These are phyloP conservation scores for Erythrocercus mccallii DNA, from an alignment of 2,113 vertebrate genomes.

Conservation along the genomic window DNA sequence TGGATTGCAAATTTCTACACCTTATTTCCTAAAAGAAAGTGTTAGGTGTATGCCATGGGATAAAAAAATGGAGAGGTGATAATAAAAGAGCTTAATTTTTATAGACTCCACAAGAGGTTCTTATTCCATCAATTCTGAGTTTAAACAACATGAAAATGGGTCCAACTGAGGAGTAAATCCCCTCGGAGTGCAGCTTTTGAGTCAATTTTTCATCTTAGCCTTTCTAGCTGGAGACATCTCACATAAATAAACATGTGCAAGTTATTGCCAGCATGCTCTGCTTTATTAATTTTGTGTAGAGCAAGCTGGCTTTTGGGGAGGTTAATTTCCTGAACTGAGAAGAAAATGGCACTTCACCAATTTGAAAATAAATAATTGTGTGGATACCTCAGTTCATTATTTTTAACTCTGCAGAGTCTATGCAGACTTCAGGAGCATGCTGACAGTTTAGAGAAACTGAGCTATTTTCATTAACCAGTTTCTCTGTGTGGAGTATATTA, in stretches of 20 bases:
- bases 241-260: conserved; percentile 70
- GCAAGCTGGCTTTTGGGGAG: conserved; percentile 63
- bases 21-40: neutral
- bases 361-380: conserved; percentile 66
- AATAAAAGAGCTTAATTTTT: conserved; percentile 50
- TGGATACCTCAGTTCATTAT: conserved; percentile 64
- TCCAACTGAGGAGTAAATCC: conserved; percentile 46
- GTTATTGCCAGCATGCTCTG: conserved; percentile 59
- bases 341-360: conserved; percentile 67
- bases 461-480: conserved; percentile 9
- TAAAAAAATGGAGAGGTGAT: neutral
- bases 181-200: conserved; percentile 40
- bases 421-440: neutral
- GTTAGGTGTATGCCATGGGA: neutral
- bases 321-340: conserved; percentile 67
- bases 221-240: conserved; percentile 53
- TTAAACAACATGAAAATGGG: conserved; percentile 31
- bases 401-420: conserved; percentile 49
- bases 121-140: conserved; percentile 23
- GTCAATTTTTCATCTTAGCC: conserved; percentile 65
- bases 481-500: neutral
- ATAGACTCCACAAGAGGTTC: neutral
- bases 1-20: neutral
- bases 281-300: conserved; percentile 73
- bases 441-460: conserved; percentile 40